Conservation (phyloP, 2,113 vertebrate species). For the Ptilorrhoa leucosticta region DNA sequence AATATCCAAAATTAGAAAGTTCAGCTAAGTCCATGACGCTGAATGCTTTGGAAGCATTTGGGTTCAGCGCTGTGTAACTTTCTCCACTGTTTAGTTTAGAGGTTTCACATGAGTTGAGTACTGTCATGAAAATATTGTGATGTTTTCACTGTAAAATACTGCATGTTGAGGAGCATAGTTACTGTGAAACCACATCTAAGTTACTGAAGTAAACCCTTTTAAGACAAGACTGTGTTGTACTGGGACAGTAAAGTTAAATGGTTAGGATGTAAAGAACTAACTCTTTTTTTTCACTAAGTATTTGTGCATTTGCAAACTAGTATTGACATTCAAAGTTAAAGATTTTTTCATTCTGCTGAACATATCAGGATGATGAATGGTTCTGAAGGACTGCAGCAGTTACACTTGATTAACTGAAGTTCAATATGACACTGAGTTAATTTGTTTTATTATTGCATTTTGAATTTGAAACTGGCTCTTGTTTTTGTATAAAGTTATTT, state of each 20-base stretch:
- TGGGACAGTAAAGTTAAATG: not conserved
- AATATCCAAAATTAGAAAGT: not conserved
- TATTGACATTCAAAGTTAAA: not conserved
- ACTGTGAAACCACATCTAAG: not conserved
- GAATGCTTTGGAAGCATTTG: not conserved
- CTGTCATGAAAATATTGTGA: not conserved
- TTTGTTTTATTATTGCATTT: not conserved
- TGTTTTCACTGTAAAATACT: not conserved
- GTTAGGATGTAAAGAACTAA: not conserved
- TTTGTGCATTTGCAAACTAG: not conserved
- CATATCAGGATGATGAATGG: not conserved
- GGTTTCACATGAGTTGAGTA: not conserved
- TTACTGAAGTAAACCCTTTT: not conserved
- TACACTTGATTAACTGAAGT: slow-evolving; percentile 2
- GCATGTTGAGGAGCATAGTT: not conserved
- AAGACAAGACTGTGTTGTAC: not conserved
- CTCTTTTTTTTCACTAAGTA: not conserved
- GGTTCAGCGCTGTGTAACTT: not conserved
- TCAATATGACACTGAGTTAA: not conserved
- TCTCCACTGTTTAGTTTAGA: not conserved
- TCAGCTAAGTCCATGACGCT: not conserved
- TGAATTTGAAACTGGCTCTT: not conserved
- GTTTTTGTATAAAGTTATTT: not conserved
- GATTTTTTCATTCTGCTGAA: not conserved
- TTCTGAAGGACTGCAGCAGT: not conserved